phyloP scores from a whole-genome alignment of 2,113 vertebrate genomes.

The Larimichthys polyactis region DNA sequence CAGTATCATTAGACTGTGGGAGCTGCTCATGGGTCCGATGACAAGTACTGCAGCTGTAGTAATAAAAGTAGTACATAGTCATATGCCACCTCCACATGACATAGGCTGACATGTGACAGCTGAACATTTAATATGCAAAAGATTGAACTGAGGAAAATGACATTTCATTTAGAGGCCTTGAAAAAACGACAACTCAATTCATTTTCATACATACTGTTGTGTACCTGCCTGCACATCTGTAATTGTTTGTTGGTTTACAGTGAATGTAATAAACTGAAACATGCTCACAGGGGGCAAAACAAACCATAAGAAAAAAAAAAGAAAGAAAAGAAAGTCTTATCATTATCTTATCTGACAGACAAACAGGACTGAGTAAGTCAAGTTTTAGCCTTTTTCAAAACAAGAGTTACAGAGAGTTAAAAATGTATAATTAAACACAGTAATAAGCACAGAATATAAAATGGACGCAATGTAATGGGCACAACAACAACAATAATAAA shows the following conservation, averaged over 20 bases:
- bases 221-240: slow-evolving; percentile 8
- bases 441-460: background rate
- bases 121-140: slow-evolving; percentile 17
- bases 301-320: slow-evolving; percentile 14
- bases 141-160: background rate
- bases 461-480: background rate
- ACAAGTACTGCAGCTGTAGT: slow-evolving; percentile 26
- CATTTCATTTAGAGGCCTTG: slow-evolving; percentile 22
- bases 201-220: slow-evolving; percentile 21
- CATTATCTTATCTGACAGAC: background rate
- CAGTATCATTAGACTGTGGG: slow-evolving; percentile 33
- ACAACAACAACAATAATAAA: background rate
- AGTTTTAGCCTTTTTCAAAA: background rate
- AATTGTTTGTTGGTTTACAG: slow-evolving; percentile 51
- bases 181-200: slow-evolving; percentile 10
- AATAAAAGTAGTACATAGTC: slow-evolving; percentile 36
- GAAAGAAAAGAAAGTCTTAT: background rate
- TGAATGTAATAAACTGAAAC: slow-evolving; percentile 26
- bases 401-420: background rate
- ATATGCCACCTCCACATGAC: slow-evolving; percentile 6
- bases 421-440: background rate
- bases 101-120: slow-evolving; percentile 15
- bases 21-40: slow-evolving; percentile 19
- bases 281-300: slow-evolving; percentile 35
- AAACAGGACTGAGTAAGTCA: background rate